A percentile compares a stretch with the other conserved stretches of the same genome.
phyloP scores from a whole-genome alignment of 2,888 invertebrate species.

The Rosalia funebris region DNA sequence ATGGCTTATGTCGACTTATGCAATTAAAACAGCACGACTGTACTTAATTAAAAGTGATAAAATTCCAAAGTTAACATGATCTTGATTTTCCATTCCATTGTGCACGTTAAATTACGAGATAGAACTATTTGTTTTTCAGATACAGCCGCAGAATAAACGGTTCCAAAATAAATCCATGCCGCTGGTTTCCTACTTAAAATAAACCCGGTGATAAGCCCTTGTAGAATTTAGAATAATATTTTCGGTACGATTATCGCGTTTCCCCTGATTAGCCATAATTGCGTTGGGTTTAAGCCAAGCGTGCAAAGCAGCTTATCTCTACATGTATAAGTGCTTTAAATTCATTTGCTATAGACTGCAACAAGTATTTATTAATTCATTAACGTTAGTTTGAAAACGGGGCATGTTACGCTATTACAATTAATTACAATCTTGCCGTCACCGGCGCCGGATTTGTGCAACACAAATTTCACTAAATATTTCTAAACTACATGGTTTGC shows the following conservation, averaged over 20 bases:
- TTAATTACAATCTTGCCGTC: conserved; percentile 18
- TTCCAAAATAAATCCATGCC: conserved; percentile 21
- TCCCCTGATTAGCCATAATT: conserved; percentile 54
- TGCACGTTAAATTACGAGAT: neutral
- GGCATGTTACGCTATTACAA: conserved; percentile 8
- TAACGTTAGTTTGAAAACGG: conserved; percentile 11
- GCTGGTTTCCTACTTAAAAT: conserved; percentile 26
- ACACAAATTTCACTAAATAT: no score
- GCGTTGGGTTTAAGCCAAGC: conserved; percentile 50
- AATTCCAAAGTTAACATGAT: no score
- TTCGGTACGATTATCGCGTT: conserved; percentile 52
- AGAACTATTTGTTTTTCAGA: neutral
- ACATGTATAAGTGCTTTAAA: conserved; percentile 50
- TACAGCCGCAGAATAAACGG: neutral
- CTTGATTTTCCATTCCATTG: no score
- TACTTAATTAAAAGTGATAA: no score
- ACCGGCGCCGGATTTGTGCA: no score
- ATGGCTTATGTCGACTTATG: no score
- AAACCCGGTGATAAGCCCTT: conserved; percentile 37
- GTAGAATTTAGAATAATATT: conserved; percentile 46
- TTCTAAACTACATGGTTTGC: no score
- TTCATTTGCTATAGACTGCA: conserved; percentile 40
- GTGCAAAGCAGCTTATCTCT: conserved; percentile 53
- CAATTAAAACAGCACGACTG: no score
- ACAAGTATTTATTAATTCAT: conserved; percentile 37